Percentiles rank a stretch among this genome's conserved stretches.
phyloP scores from a whole-genome alignment of 2,113 vertebrate genomes.

The Dolichallabes microphthalmus region DNA sequence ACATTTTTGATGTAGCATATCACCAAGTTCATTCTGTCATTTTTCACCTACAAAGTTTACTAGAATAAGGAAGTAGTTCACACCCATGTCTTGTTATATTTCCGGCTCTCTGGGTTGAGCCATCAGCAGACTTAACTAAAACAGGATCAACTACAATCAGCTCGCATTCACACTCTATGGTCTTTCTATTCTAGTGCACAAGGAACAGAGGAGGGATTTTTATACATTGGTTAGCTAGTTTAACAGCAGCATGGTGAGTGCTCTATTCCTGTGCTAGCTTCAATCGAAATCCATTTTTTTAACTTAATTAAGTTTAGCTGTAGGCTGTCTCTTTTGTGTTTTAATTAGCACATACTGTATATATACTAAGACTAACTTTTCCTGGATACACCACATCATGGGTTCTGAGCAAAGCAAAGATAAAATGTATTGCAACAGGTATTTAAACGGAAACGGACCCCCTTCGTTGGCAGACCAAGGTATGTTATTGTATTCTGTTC shows the following conservation, averaged over 20 bases:
- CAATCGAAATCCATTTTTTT: not conserved
- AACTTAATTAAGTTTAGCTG: not conserved
- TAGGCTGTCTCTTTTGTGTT: not conserved
- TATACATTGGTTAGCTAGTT: not conserved
- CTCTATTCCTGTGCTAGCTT: not conserved
- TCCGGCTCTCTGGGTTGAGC: not conserved
- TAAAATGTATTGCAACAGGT: slow-evolving; percentile 67
- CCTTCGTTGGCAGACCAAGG: slow-evolving; percentile 58
- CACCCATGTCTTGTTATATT: not conserved
- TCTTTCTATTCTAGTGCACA: not conserved
- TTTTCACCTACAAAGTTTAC: not conserved
- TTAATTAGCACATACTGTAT: not conserved
- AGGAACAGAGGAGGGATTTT: not conserved
- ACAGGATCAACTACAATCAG: slow-evolving; percentile 32
- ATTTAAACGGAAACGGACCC: slow-evolving; percentile 63
- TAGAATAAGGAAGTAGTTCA: slow-evolving; percentile 22
- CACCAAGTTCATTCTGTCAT: not conserved
- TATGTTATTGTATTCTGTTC: slow-evolving; percentile 19
- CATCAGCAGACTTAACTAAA: slow-evolving; percentile 13
- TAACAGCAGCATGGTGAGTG: slow-evolving; percentile 20
- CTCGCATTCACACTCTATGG: slow-evolving; percentile 1
- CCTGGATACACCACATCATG: slow-evolving; percentile 53
- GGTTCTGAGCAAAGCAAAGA: slow-evolving; percentile 65
- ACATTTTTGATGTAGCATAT: not conserved
- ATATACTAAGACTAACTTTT: not conserved